Evolutionary conservation across 2,113 vertebrate species (phyloP), one percentile per base, ranked within the genome.

Genomic region (Miniopterus natalensis): DNA sequence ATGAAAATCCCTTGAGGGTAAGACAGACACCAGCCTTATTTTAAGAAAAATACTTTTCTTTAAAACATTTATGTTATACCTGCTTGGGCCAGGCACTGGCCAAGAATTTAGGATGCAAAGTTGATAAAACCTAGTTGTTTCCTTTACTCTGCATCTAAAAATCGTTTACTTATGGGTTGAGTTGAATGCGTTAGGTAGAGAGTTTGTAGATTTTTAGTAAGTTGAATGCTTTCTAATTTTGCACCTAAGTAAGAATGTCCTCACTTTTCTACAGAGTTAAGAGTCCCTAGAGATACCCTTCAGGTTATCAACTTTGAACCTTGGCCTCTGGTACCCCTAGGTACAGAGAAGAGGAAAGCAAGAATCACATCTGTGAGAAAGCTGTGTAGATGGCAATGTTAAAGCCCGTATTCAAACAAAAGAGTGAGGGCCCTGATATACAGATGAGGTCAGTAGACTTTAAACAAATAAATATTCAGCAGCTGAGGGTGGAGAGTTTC

Each of bases 1-100:
- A 99, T 0, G 99, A 99, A 97, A 99, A 99, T 98, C 99, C 99
- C 25, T 98, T 99, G 94, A 99, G 99, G 98, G 99, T 99, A 98
- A 99, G 99, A 89, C 23, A 71, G 80, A 47, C 1, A 66, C 78
- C 8, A 45, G 6, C 23, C 21, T 36, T 87, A 49, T 47, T 83
- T 55, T 90, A 57, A 36, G 83, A 75, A 75, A 91, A 71, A 40
- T 23, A 21, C 42, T 63, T 93, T 92, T 89, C 18, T 77, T 92
- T 73, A 92, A 79, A 83, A 55, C 36, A 49, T 59, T 83, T 73
- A 63, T 13, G 88, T 51, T 47, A 40, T 75, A 80, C 51, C 68
- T 91, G n/a, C 27, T 51, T 86, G 12, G 59, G 1, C 61, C 5
- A 25, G 17, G 8, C 68, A 59, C 55, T 53, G 6, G 27, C 47